Evolutionary conservation across 2,888 invertebrate species (phyloP), one percentile per base, ranked within the genome.

Genomic region (Elysia crispata): DNA sequence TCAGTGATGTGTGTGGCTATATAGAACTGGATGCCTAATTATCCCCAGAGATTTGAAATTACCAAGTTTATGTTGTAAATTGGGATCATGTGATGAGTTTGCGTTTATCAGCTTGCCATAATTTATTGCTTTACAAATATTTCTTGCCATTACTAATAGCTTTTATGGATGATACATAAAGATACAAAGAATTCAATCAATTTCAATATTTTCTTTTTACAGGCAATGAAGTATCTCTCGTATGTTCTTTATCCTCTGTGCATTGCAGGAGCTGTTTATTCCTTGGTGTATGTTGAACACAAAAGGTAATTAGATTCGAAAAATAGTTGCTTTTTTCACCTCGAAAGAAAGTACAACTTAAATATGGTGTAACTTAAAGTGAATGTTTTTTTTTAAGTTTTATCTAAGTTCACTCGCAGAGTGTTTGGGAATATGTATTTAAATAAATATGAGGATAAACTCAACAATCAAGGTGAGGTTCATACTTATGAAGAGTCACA

Each of bases 201-300:
- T n/a, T n/a, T n/a, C n/a, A n/a, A n/a, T n/a, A n/a, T 41, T 41
- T 41, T 41, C 57, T 73, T 78, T 33, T 86, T 87, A 31, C 88
- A 92, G 91, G 92, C 92, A 77, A 98, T 98, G 98, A 94, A 94
- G 79, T 98, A 98, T 91, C 94, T 99, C 62, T 95, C 96, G 81
- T 97, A 96, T 92, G 87, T 98, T 54, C 93, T 99, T 77, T 97
- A 97, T 92, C 99, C 99, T 0, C 93, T 99, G 18, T 96, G 97
- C 88, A 77, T 96, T 31, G 94, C 94, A 30, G 98, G 98, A 5
- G 98, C 99, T 11, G 90, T 96, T 13, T 99, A 99, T 93, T 98
- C 98, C 8, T 94, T 99, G 30, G 86, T 98, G 20, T 99, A 98
- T 92, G 95, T 96, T 87, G 97, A 98, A 20, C 98, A 99, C 91